A percentile compares a stretch with the other conserved stretches of the same genome.
Evolutionary conservation across 2,888 invertebrate genomes (phyloP).

Genomic region (Macrosiphum euphorbiae): DNA sequence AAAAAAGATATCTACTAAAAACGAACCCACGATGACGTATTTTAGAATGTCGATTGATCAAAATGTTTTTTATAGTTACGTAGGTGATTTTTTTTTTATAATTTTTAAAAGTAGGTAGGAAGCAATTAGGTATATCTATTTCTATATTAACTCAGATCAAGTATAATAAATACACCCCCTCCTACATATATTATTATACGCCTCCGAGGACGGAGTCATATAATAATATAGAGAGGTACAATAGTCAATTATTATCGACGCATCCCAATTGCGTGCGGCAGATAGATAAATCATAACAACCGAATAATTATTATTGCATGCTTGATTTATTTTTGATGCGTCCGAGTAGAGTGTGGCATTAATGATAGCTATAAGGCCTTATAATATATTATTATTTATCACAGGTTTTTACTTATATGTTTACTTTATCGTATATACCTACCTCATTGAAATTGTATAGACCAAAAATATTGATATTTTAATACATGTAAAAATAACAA

Average conservation of each 20-base stretch:
- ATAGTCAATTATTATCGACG: not conserved
- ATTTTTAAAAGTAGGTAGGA: not conserved
- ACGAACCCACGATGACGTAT: not conserved
- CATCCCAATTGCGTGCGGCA: not conserved
- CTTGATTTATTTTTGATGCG: not conserved
- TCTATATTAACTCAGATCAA: not conserved
- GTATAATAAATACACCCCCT: not conserved
- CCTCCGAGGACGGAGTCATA: not conserved
- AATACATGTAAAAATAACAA: not conserved
- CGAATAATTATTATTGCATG: not conserved
- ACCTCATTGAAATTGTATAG: not conserved
- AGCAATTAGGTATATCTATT: not conserved
- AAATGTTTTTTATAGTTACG: not conserved
- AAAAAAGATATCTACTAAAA: not conserved
- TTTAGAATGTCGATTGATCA: not conserved
- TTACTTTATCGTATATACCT: not conserved
- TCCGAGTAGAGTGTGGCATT: not conserved
- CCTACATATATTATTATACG: not conserved
- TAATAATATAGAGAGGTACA: too few relatives aligned
- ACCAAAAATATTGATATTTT: not conserved
- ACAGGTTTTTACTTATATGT: not conserved
- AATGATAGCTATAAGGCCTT: not conserved
- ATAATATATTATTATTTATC: not conserved
- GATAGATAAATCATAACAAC: not conserved
- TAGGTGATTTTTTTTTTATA: not conserved